Conservation (phyloP, 2,888 invertebrate genomes). For the Cerastis rubricosa region DNA sequence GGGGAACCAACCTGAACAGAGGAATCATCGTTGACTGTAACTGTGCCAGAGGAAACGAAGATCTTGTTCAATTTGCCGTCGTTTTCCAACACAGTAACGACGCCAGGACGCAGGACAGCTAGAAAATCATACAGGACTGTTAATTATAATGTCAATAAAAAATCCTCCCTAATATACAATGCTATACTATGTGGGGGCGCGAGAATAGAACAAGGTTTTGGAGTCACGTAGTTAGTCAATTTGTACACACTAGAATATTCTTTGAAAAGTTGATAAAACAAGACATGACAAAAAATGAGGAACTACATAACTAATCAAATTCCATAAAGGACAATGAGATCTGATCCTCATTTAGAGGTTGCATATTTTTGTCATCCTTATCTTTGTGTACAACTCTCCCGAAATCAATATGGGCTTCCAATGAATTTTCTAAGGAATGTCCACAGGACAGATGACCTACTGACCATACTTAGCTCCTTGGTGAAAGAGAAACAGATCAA, state of each 20-base stretch:
- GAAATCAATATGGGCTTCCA: not conserved
- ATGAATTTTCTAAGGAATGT: not conserved
- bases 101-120: slow-evolving; percentile 98
- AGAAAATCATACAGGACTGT: slow-evolving; percentile 44
- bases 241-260: not conserved
- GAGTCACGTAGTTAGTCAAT: not conserved
- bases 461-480: not conserved
- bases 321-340: not conserved
- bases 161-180: no score
- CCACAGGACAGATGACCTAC: not conserved
- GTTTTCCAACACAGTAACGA: slow-evolving; percentile 97
- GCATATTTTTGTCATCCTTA: not conserved
- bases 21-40: slow-evolving; percentile 99
- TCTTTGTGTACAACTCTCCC: not conserved
- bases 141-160: not conserved
- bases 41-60: slow-evolving; percentile 99
- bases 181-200: not conserved
- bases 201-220: not conserved
- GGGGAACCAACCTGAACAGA: slow-evolving; percentile 94
- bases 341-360: not conserved
- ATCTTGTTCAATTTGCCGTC: slow-evolving; percentile 96
- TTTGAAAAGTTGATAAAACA: not conserved
- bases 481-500: not conserved
- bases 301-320: not conserved
- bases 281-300: not conserved